Percentiles rank a stretch among this genome's conserved stretches.
These are phyloP conservation scores for Callopanchax toddi DNA, from an alignment of 2,113 vertebrate genomes.

Conservation along the genomic window DNA sequence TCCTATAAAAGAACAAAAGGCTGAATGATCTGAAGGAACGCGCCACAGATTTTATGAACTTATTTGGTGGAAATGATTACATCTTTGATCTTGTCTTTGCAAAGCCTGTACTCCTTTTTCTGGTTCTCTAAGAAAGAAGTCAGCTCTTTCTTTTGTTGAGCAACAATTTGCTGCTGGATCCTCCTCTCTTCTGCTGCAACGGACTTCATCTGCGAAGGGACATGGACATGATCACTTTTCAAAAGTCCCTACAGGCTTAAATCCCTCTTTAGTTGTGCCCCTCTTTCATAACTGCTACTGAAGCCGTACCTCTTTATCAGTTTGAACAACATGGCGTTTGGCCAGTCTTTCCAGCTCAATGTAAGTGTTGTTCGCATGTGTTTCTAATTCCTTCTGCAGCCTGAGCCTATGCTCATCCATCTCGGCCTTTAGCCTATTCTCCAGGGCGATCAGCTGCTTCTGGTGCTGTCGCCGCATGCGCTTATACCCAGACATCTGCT, in stretches of 20 bases:
- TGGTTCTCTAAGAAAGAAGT: constrained; percentile 97
- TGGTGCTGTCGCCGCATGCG: constrained; percentile 99
- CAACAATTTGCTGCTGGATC: constrained; percentile 98
- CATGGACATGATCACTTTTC: constrained; percentile 5
- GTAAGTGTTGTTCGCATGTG: constrained; percentile 98
- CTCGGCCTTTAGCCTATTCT: constrained; percentile 99
- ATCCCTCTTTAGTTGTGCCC: constrained; percentile 4
- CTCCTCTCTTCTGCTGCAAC: constrained; percentile 94
- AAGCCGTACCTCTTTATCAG: constrained; percentile 92
- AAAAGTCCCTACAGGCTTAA: not conserved
- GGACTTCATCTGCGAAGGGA: constrained; percentile 87
- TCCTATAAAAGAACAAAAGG: constrained; percentile 78
- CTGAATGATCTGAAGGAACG: not conserved
- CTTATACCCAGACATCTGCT: constrained; percentile 99
- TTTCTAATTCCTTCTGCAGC: constrained; percentile 99
- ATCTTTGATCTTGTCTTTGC: constrained; percentile 99
- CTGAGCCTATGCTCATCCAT: constrained; percentile 99
- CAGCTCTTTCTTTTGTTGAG: constrained; percentile 99
- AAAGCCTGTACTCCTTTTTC: constrained; percentile 98
- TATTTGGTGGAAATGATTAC: constrained; percentile 59
- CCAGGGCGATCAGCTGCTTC: constrained; percentile 99
- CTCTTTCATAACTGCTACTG: constrained; percentile 32
- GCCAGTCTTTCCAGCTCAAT: constrained; percentile 99
- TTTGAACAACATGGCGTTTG: constrained; percentile 95
- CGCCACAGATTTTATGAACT: not conserved